Percentiles rank a stretch among this genome's conserved stretches.
Evolutionary conservation across 2,797 vertebrate genomes (phyloP).

Genomic region (Girardinus metallicus): DNA sequence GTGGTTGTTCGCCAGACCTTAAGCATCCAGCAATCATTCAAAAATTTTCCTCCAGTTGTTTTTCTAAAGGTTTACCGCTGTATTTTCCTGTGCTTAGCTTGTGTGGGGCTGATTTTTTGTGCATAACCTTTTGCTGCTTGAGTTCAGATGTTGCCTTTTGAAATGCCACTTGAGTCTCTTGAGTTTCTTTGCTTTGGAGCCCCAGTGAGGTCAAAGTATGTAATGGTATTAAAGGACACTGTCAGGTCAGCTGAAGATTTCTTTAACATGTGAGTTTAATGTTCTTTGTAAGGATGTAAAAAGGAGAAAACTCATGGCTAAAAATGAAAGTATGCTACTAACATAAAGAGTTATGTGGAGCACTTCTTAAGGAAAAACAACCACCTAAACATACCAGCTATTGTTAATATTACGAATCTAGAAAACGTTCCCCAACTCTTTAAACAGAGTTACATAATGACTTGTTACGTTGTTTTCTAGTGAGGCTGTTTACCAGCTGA

Average conservation of each 20-base stretch:
- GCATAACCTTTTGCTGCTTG: not conserved
- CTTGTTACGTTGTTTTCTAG: not conserved
- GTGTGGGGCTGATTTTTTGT: not conserved
- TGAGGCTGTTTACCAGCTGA: not conserved
- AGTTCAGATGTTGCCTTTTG: not conserved
- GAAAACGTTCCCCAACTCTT: not conserved
- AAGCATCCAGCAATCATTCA: not conserved
- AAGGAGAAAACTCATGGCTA: not conserved
- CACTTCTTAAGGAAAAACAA: not conserved
- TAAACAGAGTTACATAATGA: not conserved
- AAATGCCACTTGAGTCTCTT: not conserved
- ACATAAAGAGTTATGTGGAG: not conserved
- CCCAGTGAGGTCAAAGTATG: not conserved
- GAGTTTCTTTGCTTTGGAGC: not conserved
- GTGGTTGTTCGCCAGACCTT: not conserved
- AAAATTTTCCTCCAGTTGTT: not conserved
- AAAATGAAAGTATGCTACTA: not conserved
- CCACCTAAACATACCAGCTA: not conserved
- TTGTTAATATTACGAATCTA: not conserved
- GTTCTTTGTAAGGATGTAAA: not conserved
- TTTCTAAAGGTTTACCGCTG: not conserved
- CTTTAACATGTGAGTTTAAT: not conserved
- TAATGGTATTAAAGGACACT: conserved; percentile 8
- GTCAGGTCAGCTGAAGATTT: not conserved
- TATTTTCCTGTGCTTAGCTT: not conserved